phyloP scores from a whole-genome alignment of 2,113 vertebrate species.

The Pachypanchax playfairii region DNA sequence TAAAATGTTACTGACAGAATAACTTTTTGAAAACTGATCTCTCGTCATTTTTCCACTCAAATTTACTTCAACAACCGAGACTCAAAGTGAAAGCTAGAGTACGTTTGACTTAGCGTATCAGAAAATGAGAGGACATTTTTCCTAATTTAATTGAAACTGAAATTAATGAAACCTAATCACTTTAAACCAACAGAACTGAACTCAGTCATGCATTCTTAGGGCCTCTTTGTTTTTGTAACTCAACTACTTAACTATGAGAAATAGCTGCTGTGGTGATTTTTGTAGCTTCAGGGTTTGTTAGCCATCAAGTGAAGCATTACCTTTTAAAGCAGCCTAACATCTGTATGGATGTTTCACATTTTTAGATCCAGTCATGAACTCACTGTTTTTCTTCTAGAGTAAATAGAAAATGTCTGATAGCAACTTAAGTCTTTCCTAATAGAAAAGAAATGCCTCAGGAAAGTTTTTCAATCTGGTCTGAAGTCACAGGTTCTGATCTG shows the following conservation, averaged over 20 bases:
- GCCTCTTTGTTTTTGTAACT: not conserved
- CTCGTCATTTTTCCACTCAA: slow-evolving; percentile 23
- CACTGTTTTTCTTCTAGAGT: not conserved
- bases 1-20: slow-evolving; percentile 27
- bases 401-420: not conserved
- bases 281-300: not conserved
- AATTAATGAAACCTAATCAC: not conserved
- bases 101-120: slow-evolving; percentile 4
- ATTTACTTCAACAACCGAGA: slow-evolving; percentile 4
- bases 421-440: not conserved
- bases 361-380: not conserved
- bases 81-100: not conserved
- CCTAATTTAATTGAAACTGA: not conserved
- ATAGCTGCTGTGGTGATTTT: not conserved
- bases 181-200: not conserved
- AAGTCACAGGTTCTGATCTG: too few species aligned
- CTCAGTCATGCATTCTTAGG: not conserved
- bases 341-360: not conserved
- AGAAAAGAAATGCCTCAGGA: not conserved
- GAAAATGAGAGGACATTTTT: not conserved
- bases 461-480: not conserved
- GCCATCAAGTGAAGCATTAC: not conserved
- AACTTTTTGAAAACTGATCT: slow-evolving; percentile 16
- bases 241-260: not conserved
- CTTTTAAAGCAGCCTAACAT: not conserved